Percentiles rank a stretch among this genome's conserved stretches.
phyloP scores from a whole-genome alignment of 2,888 invertebrate species.

The Cataglyphis altisquamis region DNA sequence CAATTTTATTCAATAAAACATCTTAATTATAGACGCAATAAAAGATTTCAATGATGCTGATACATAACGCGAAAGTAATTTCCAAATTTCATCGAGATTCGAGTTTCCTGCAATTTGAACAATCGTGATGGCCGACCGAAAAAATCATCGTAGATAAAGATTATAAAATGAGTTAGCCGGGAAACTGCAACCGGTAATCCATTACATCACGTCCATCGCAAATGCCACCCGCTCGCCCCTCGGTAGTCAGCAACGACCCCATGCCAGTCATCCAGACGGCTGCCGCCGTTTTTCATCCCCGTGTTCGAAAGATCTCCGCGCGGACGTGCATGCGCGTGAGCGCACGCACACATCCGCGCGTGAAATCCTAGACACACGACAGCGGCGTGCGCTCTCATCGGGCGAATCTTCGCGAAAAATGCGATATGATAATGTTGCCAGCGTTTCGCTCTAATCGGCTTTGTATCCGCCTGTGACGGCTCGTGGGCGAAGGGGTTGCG shows the following conservation, averaged over 20 bases:
- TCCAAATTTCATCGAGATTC: slow-evolving; percentile 7
- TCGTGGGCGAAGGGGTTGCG: slow-evolving; percentile 62
- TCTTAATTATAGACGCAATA: not conserved
- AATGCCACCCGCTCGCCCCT: slow-evolving; percentile 47
- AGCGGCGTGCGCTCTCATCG: slow-evolving; percentile 55
- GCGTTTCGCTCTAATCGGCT: slow-evolving; percentile 84
- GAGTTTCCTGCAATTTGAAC: slow-evolving; percentile 13
- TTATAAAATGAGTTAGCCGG: slow-evolving; percentile 57
- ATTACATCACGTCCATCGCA: slow-evolving; percentile 67
- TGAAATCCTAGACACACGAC: slow-evolving; percentile 55
- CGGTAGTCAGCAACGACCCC: slow-evolving; percentile 58
- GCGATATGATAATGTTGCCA: slow-evolving; percentile 83
- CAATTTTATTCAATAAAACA: slow-evolving; percentile 12
- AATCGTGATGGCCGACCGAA: slow-evolving; percentile 24
- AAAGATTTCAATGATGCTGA: not conserved
- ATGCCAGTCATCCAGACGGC: slow-evolving; percentile 52
- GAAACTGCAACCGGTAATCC: slow-evolving; percentile 72
- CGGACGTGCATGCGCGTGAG: slow-evolving; percentile 44
- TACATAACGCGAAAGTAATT: slow-evolving; percentile 20
- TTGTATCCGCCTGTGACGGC: slow-evolving; percentile 80
- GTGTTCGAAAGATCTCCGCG: slow-evolving; percentile 59
- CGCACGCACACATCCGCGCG: not conserved
- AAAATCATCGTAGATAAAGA: slow-evolving; percentile 41
- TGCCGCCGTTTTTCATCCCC: slow-evolving; percentile 67
- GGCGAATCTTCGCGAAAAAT: slow-evolving; percentile 74